These are phyloP conservation scores for Drosophila greeni DNA, from an alignment of 2,888 invertebrate species.

Conservation along the genomic window DNA sequence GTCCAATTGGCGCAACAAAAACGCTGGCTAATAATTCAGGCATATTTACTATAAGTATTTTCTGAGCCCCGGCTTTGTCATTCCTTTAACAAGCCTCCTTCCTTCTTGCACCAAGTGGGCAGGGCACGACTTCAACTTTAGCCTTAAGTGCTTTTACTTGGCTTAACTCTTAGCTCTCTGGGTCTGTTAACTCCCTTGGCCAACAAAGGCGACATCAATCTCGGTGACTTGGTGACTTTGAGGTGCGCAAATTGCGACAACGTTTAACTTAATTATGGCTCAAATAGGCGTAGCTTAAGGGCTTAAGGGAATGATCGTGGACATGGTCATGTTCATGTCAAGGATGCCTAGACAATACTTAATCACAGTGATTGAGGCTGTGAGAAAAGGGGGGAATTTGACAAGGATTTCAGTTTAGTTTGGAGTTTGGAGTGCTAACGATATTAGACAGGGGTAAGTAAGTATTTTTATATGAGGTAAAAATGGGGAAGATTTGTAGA, in stretches of 20 bases:
- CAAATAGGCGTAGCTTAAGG: conserved; percentile 72
- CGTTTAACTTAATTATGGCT: conserved; percentile 75
- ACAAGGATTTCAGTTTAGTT: not conserved
- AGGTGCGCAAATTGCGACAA: conserved; percentile 70
- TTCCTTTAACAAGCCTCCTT: conserved; percentile 61
- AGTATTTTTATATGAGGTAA: conserved; percentile 11
- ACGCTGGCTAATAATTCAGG: conserved; percentile 65
- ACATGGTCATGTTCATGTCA: conserved; percentile 62
- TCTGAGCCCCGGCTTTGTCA: conserved; percentile 47
- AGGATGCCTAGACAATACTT: conserved; percentile 45
- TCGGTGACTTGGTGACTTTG: conserved; percentile 43
- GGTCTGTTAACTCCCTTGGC: conserved; percentile 12
- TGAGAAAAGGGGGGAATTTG: no score
- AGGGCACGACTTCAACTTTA: conserved; percentile 47
- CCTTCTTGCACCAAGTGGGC: conserved; percentile 22
- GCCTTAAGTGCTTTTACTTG: conserved; percentile 28
- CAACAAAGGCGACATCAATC: conserved; percentile 70
- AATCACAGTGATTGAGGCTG: conserved; percentile 35
- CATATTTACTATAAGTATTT: conserved; percentile 58
- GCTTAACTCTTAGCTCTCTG: conserved; percentile 14
- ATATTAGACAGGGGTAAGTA: not conserved
- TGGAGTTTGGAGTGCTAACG: not conserved
- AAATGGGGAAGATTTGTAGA: no score
- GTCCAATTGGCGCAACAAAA: conserved; percentile 58
- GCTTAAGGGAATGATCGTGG: conserved; percentile 35